Conservation (phyloP, 2,797 vertebrate species). For the Rhodeus uyekii region DNA sequence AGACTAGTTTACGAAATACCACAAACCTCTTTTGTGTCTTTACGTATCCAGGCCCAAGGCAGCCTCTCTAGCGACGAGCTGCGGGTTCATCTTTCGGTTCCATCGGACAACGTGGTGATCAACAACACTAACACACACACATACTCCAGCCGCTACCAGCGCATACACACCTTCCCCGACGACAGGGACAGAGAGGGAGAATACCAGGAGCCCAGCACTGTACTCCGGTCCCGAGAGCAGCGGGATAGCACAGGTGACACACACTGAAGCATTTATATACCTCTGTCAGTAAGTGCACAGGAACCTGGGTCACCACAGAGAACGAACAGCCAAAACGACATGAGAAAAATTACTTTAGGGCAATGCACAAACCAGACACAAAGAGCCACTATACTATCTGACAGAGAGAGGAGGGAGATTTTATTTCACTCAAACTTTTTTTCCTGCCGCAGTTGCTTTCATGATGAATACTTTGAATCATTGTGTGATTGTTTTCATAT, state of each 20-base stretch:
- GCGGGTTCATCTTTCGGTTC: slow-evolving; percentile 88
- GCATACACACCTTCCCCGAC: slow-evolving; percentile 82
- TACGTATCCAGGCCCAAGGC: slow-evolving; percentile 79
- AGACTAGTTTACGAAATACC: neutral
- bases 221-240: slow-evolving; percentile 75
- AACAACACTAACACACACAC: slow-evolving; percentile 93
- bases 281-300: neutral
- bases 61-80: slow-evolving; percentile 89
- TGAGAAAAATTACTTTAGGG: slow-evolving; percentile 33
- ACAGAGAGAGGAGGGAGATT: slow-evolving; percentile 5
- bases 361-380: slow-evolving; percentile 46
- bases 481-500: slow-evolving; percentile 9
- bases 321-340: slow-evolving; percentile 16
- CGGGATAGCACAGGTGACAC: slow-evolving; percentile 77
- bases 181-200: slow-evolving; percentile 78
- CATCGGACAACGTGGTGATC: slow-evolving; percentile 90
- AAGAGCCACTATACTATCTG: slow-evolving; percentile 27
- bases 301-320: neutral
- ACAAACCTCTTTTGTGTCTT: slow-evolving; percentile 17
- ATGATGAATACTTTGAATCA: neutral
- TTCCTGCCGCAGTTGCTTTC: neutral
- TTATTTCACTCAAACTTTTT: slow-evolving; percentile 11
- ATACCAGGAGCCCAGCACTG: slow-evolving; percentile 87
- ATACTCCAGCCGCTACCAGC: slow-evolving; percentile 86
- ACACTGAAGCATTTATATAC: neutral